These are phyloP conservation scores for Enteromius argenteus DNA, from an alignment of 2,797 vertebrate genomes.

Conservation along the genomic window DNA sequence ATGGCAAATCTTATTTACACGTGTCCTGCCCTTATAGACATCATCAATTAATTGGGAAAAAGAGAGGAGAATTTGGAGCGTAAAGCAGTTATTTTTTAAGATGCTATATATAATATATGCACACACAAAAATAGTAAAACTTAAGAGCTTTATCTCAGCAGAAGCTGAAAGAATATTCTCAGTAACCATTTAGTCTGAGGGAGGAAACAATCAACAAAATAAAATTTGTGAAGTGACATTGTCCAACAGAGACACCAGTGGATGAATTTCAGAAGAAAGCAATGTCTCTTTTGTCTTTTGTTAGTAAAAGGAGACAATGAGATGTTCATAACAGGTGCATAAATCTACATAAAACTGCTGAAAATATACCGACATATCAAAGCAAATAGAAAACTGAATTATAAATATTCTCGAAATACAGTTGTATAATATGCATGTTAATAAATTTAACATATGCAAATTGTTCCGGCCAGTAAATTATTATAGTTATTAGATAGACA, in stretches of 20 bases:
- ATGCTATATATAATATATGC: background rate
- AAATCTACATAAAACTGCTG: background rate
- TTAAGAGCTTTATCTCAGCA: background rate
- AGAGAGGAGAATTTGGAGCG: background rate
- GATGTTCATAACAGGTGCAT: background rate
- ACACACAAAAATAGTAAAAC: background rate
- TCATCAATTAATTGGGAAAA: background rate
- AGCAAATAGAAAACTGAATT: too few relatives aligned
- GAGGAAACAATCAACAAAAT: background rate
- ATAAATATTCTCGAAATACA: too few relatives aligned
- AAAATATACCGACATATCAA: background rate
- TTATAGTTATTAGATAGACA: too few relatives aligned
- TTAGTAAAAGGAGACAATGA: background rate
- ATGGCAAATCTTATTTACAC: constrained; percentile 22
- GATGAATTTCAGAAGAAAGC: background rate
- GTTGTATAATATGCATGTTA: too few relatives aligned
- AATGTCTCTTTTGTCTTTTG: background rate
- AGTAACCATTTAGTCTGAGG: background rate
- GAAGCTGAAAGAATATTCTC: background rate
- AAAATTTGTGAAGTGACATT: background rate
- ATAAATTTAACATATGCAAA: background rate
- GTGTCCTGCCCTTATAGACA: background rate
- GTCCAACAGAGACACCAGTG: background rate
- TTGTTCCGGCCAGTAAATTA: background rate
- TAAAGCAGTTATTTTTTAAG: background rate